Base-by-base conservation (phyloP, 2,797 vertebrate species). In the Hoplostethus mediterraneus region DNA sequence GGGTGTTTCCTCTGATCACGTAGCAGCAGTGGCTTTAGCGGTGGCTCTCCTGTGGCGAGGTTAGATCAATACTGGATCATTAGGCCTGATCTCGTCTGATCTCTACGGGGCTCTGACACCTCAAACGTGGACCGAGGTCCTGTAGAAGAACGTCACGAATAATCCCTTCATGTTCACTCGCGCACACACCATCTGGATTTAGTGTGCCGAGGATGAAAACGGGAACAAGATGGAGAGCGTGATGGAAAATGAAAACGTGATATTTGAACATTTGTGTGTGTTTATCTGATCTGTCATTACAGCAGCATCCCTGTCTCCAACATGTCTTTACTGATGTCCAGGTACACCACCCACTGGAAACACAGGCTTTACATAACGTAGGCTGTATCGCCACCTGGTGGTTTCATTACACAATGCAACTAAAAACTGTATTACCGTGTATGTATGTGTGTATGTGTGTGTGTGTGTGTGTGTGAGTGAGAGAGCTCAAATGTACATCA, bases 301-400 rank as follows among this genome's bases (percentile, higher is more conserved):
- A 48, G 47, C 59, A 31, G 61, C 65, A 44, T 47, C 30, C 31
- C 17, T 33, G 21, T 28, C 17, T 64, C 48, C 7, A 55, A 60
- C 30, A 69, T 45, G 11, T 53, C 13, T 64, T 62, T 14, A 36
- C 65, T 53, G 9, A 63, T 57, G 60, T 25, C 12, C 71, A 47
- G 45, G 25, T 58, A 53, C 21, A 54, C 69, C n/a, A 4, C 66
- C 60, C 70, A 67, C 10, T 63, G 53, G 36, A 33, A 65, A 5
- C 2, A 6, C 0, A 69, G 11, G 59, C 12, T 17, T 44, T 17
- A 21, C n/a, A 82, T 73, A 12, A 5, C 25, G 56, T 59, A 81
- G 85, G 36, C 64, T 80, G 61, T 11, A 88, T 80, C 81, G 0
- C 90, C 91, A 87, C 66, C 92, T 63, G 55, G 84, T 91, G 93